phyloP scores from a whole-genome alignment of 2,888 invertebrate genomes.

The Cheilosia vernalis region DNA sequence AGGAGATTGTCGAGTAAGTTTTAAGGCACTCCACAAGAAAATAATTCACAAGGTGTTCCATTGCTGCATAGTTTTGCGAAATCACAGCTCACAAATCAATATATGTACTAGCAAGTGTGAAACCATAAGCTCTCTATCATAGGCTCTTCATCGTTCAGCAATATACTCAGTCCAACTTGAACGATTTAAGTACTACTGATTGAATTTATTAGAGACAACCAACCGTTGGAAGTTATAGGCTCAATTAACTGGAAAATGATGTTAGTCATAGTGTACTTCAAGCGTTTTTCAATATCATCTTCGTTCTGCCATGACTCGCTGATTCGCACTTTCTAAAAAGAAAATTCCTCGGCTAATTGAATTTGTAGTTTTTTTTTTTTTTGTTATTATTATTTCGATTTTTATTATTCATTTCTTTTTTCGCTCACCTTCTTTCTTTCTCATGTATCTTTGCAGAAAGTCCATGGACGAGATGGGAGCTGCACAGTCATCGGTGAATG shows the following conservation, averaged over 20 bases:
- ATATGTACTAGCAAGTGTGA: too few species aligned
- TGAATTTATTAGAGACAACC: conserved; percentile 22
- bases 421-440: conserved; percentile 62
- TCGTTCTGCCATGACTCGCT: conserved; percentile 53
- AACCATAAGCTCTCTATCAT: too few species aligned
- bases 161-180: too few species aligned
- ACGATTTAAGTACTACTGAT: neutral
- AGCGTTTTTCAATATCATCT: conserved; percentile 37
- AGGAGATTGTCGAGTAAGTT: too few species aligned
- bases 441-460: conserved; percentile 89
- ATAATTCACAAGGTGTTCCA: too few species aligned
- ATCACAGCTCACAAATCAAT: too few species aligned
- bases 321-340: conserved; percentile 75
- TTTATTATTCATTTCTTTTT: conserved; percentile 61
- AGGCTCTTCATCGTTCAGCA: too few species aligned
- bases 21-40: too few species aligned
- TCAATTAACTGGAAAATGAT: conserved; percentile 48
- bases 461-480: conserved; percentile 93
- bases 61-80: too few species aligned
- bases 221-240: conserved; percentile 16
- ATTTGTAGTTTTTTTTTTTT: conserved; percentile 63
- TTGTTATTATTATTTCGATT: conserved; percentile 50
- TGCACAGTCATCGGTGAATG: conserved; percentile 91
- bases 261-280: conserved; percentile 4
- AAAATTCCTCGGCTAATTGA: conserved; percentile 75